Evolutionary conservation across 2,888 invertebrate genomes (phyloP).

Genomic region (Acrobasis suavella): DNA sequence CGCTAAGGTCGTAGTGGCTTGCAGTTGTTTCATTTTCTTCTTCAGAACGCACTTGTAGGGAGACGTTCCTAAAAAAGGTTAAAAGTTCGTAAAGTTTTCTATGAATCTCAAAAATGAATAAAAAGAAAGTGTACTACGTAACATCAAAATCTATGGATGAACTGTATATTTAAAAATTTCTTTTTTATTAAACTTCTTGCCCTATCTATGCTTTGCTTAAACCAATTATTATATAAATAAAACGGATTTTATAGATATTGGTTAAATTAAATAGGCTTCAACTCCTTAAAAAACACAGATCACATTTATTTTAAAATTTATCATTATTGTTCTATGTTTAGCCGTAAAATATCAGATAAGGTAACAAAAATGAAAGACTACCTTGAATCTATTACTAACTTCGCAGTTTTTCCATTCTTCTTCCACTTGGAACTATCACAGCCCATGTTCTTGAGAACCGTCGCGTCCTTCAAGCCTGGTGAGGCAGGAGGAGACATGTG

Average conservation of each 20-base stretch:
- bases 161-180: too few relatives aligned
- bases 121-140: too few relatives aligned
- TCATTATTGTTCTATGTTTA: too few relatives aligned
- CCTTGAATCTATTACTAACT: conserved; percentile 64
- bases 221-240: too few relatives aligned
- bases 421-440: conserved; percentile 62
- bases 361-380: conserved; percentile 31
- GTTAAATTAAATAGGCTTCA: too few relatives aligned
- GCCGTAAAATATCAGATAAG: too few relatives aligned
- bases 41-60: conserved; percentile 73
- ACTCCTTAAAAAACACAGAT: too few relatives aligned
- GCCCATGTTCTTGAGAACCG: conserved; percentile 64
- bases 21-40: conserved; percentile 59
- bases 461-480: conserved; percentile 73
- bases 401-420: conserved; percentile 68
- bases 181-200: too few relatives aligned
- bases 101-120: neutral
- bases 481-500: conserved; percentile 81
- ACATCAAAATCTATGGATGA: too few relatives aligned
- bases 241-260: too few relatives aligned
- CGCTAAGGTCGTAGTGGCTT: conserved; percentile 67
- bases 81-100: neutral
- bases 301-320: too few relatives aligned
- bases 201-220: too few relatives aligned
- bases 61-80: conserved; percentile 80